Base-by-base conservation (phyloP, 2,888 invertebrate species). In the Chalcosyrphus nemorum region DNA sequence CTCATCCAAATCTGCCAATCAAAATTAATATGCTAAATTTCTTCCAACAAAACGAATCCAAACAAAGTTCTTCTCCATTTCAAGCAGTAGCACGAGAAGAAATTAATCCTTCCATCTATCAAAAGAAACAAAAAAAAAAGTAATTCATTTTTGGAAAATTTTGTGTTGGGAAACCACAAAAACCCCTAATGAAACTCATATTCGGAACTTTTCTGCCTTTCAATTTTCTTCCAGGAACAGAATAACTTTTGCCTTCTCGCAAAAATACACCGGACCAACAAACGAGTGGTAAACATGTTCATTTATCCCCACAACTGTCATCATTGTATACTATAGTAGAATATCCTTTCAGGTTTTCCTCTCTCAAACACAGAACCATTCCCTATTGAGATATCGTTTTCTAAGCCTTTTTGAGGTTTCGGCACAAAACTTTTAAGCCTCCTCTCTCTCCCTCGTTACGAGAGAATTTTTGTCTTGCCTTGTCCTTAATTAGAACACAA, bases 321-420 rank as follows among this genome's bases (percentile, higher is more conserved):
- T 77, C 45, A 29, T 24, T 3, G 1, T n/a, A n/a, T n/a, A n/a
- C n/a, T n/a, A n/a, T n/a, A n/a, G n/a, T n/a, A n/a, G n/a, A n/a
- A n/a, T n/a, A n/a, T n/a, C n/a, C n/a, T n/a, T n/a, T n/a, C n/a
- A n/a, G n/a, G n/a, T n/a, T n/a, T n/a, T n/a, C n/a, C n/a, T n/a
- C 32, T 13, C 4, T 6, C 29, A 35, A 15, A 35, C 35, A 9
- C 4, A 4, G 11, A 11, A n/a, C n/a, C 50, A 11, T 4, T 43
- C 32, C 7, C 57, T 24, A 80, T 72, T 80, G 80, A 66, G 59
- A 66, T 72, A 54, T 66, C 52, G 17, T 35, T 66, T 52, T 35
- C 45, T 27, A 59, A 80, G 50, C 52, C 50, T 65, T 72, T 80
- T 66, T 72, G 59, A 17, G 80, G 80, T 80, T 66, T 66, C 59